Evolutionary conservation across 53 echinoderm and acorn worm genomes (phyloP), one percentile per base, ranked within the genome.

Genomic region (Astropecten irregularis): DNA sequence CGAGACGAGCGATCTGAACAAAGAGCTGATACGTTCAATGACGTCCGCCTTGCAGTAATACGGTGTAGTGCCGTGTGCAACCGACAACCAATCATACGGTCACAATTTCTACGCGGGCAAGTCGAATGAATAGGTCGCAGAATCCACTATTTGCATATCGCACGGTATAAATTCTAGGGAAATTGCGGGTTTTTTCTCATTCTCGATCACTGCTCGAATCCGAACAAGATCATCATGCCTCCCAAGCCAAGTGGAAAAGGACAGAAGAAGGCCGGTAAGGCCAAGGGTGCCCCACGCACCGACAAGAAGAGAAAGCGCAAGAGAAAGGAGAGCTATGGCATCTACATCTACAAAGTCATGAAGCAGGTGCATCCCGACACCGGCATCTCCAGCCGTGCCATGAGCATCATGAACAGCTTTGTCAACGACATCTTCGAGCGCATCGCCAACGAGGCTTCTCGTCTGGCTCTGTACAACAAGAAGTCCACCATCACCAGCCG

Each of bases 311-410:
- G 85, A 11, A 57, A 63, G 40, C 30, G 63, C 26, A 63, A 49
- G 49, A 73, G 93, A 50, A 90, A 90, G 90, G 93, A 93, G 57
- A 87, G 87, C 84, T 93, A 90, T 71, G 84, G 83, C 61, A 93
- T 93, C 93, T 93, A 93, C 90, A 93, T 93, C 79, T 90, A 92
- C 93, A 92, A 92, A 61, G 93, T 92, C 57, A 72, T 92, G 89
- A 92, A 92, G 86, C 93, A 93, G 66, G 90, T 93, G 16, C 93
- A 93, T 63, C 93, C 93, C 14, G 93, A 93, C 86, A 93, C 93
- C 68, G 93, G 93, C 53, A 87, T 93, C 87, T 93, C 93, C 62
- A 86, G 86, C 90, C 36, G 38, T 35, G 74, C 74, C 57, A 74
- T 74, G 74, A 74, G 74, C 74, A 74, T 74, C 58, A 74, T 92